These are phyloP conservation scores for Silurus aristotelis DNA, from an alignment of 2,797 vertebrate genomes.

Conservation along the genomic window DNA sequence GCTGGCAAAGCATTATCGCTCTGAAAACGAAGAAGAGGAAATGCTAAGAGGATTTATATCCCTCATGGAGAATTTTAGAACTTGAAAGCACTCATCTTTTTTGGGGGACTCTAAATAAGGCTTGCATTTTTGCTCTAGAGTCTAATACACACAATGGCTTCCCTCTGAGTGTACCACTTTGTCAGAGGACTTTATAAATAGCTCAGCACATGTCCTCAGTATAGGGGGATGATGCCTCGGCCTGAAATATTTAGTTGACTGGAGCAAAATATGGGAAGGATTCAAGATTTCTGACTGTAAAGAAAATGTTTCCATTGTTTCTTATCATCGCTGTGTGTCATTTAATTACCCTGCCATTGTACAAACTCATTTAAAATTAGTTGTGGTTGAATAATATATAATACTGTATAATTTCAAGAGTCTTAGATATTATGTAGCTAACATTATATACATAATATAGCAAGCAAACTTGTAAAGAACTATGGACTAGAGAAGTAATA, in stretches of 20 bases:
- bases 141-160: slow-evolving; percentile 69
- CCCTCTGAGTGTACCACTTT: slow-evolving; percentile 75
- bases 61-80: slow-evolving; percentile 46
- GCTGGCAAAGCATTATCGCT: slow-evolving; percentile 8
- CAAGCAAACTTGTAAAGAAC: background rate
- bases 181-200: slow-evolving; percentile 78
- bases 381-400: background rate
- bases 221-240: slow-evolving; percentile 54
- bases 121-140: slow-evolving; percentile 64
- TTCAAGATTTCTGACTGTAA: background rate
- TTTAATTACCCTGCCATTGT: background rate
- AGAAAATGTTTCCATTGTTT: background rate
- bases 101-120: slow-evolving; percentile 5
- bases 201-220: slow-evolving; percentile 68
- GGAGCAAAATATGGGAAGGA: slow-evolving; percentile 41
- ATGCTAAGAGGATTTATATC: slow-evolving; percentile 39
- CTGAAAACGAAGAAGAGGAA: slow-evolving; percentile 6
- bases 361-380: background rate
- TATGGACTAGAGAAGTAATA: background rate
- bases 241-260: slow-evolving; percentile 43
- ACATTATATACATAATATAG: background rate
- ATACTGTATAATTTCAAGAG: background rate
- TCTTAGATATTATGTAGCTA: background rate
- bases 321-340: background rate
- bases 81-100: slow-evolving; percentile 41